A percentile compares a stretch with the other conserved stretches of the same genome.
Conservation (phyloP, 2,113 vertebrate genomes). For the Forbesichthys agassizii region DNA sequence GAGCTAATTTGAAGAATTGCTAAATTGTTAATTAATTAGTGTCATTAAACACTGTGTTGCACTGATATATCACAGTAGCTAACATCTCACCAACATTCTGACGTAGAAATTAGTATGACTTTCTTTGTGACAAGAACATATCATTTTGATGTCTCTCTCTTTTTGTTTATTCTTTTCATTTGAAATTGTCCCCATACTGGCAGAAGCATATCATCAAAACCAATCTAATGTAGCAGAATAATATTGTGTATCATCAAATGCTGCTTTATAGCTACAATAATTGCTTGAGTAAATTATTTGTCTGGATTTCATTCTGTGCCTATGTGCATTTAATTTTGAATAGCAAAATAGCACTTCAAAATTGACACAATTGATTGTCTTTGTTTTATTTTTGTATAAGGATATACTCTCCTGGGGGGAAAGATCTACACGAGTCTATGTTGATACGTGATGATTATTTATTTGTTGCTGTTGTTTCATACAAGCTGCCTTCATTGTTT, state of each 20-base stretch:
- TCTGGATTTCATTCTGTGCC: no score
- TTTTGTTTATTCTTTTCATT: no score
- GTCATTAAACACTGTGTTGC: not conserved
- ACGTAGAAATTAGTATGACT: not conserved
- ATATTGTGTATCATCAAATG: no score
- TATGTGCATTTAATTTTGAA: no score
- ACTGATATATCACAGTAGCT: slow-evolving; percentile 12
- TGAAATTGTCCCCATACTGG: no score
- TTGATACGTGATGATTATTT: slow-evolving; percentile 37
- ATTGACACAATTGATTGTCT: no score
- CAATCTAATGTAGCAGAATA: no score
- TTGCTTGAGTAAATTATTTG: no score
- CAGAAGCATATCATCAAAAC: no score
- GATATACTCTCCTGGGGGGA: not conserved
- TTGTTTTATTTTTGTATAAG: no score
- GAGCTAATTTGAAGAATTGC: slow-evolving; percentile 28
- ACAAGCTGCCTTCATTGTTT: slow-evolving; percentile 43
- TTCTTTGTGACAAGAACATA: not conserved
- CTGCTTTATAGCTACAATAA: no score
- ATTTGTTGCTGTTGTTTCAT: slow-evolving; percentile 42
- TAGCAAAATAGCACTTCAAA: no score
- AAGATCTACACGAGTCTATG: slow-evolving; percentile 33
- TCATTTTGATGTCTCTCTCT: not conserved
- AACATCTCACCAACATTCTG: slow-evolving; percentile 19
- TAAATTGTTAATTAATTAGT: slow-evolving; percentile 24